phyloP scores from a whole-genome alignment of 1,140 invertebrate species.

The Antheraea pernyi region DNA sequence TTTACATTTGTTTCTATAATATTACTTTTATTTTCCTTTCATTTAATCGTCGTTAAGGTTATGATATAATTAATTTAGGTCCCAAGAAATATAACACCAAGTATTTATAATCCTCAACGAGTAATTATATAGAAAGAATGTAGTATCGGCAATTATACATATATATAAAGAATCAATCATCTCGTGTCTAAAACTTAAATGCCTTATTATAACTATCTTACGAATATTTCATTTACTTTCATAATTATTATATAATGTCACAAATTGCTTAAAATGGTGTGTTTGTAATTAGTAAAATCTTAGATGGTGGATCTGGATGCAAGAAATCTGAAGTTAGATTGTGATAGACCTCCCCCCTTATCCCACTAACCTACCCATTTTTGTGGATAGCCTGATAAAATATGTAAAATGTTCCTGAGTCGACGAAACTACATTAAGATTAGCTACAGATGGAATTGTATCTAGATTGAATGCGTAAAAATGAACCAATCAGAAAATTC shows the following conservation, averaged over 20 bases:
- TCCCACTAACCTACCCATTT: no score
- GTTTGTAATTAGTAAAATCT: conserved; percentile 8
- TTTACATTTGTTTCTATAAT: conserved; percentile 38
- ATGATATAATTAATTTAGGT: conserved; percentile 54
- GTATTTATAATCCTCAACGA: conserved; percentile 55
- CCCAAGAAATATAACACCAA: conserved; percentile 68
- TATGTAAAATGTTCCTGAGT: no score
- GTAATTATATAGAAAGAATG: conserved; percentile 45
- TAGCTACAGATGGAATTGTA: no score
- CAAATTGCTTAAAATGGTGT: conserved; percentile 24
- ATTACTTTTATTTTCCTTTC: conserved; percentile 29
- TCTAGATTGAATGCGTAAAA: not conserved
- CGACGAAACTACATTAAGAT: no score
- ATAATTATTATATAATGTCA: conserved; percentile 23
- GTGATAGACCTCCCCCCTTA: no score
- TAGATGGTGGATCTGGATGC: not conserved
- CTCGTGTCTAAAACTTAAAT: conserved; percentile 38
- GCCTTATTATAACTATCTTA: conserved; percentile 43
- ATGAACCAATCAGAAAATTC: not conserved
- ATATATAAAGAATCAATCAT: conserved; percentile 24
- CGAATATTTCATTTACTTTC: conserved; percentile 18
- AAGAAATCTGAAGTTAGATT: no score
- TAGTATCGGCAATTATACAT: conserved; percentile 43
- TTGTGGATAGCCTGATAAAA: no score
- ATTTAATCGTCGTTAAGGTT: not conserved